phyloP scores from a whole-genome alignment of 1,140 invertebrate species.

The Bombus soroeensis region DNA sequence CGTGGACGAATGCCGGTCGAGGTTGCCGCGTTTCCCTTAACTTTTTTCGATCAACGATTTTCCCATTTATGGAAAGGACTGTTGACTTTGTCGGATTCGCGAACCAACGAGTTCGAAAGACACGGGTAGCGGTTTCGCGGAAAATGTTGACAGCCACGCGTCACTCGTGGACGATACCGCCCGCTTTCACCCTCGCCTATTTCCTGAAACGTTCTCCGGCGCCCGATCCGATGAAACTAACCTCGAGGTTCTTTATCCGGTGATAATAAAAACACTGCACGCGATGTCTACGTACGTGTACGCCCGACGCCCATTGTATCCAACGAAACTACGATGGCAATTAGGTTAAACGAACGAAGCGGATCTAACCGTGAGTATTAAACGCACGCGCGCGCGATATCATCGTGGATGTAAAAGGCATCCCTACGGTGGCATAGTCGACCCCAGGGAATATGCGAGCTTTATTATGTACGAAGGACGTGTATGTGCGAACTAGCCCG shows the following conservation, averaged over 20 bases:
- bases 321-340: conserved; percentile 22
- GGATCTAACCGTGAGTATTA: conserved; percentile 25
- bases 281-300: background rate
- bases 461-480: conserved; percentile 61
- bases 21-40: background rate
- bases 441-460: conserved; percentile 51
- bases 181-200: background rate
- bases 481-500: conserved; percentile 4
- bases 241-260: background rate
- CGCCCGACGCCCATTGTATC: background rate
- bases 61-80: background rate
- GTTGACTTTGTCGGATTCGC: background rate
- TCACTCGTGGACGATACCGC: background rate
- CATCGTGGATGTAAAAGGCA: conserved; percentile 37
- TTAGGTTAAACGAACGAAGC: conserved; percentile 62
- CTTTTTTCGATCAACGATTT: background rate
- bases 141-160: background rate
- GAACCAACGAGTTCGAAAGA: background rate
- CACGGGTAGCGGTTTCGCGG: background rate
- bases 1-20: background rate
- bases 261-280: background rate
- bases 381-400: conserved; percentile 21
- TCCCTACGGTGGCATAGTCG: background rate
- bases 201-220: background rate
- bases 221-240: background rate